Percentiles rank a stretch among this genome's conserved stretches.
Conservation (phyloP, 2,888 invertebrate species). For the Eulithis testata region DNA sequence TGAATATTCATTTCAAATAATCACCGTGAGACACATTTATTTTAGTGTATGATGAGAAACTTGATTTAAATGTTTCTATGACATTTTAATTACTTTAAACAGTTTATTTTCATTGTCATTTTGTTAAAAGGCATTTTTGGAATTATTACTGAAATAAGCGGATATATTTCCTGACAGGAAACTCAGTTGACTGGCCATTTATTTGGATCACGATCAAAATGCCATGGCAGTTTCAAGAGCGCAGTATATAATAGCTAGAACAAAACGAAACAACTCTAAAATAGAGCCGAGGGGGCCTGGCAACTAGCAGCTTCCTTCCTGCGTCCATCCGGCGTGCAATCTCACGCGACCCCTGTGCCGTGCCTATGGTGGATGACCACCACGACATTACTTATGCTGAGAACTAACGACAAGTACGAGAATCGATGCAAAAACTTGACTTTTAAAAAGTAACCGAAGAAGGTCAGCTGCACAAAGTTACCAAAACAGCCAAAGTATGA, state of each 20-base stretch:
- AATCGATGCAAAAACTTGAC: conserved; percentile 7
- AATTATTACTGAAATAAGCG: neutral
- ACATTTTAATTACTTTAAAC: too few relatives aligned
- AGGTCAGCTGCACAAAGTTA: neutral
- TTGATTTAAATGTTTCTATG: too few relatives aligned
- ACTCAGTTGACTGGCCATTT: conserved; percentile 10
- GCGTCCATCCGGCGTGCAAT: conserved; percentile 78
- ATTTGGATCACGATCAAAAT: conserved; percentile 27
- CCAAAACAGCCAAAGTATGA: neutral
- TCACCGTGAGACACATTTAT: conserved; percentile 22
- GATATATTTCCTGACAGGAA: neutral
- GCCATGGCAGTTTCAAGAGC: conserved; percentile 46
- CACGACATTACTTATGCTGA: conserved; percentile 36
- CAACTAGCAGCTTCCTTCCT: conserved; percentile 85
- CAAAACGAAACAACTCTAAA: conserved; percentile 78
- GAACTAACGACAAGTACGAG: conserved; percentile 20
- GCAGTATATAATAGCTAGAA: conserved; percentile 66
- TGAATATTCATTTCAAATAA: conserved; percentile 27
- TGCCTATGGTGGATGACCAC: conserved; percentile 55
- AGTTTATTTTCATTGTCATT: neutral
- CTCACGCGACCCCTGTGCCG: conserved; percentile 74
- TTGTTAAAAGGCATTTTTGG: too few relatives aligned
- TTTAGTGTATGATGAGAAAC: too few relatives aligned
- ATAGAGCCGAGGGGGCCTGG: conserved; percentile 80
- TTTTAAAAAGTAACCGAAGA: neutral